Base-by-base conservation (phyloP, 2,888 invertebrate genomes). In the Halictus ligatus region DNA sequence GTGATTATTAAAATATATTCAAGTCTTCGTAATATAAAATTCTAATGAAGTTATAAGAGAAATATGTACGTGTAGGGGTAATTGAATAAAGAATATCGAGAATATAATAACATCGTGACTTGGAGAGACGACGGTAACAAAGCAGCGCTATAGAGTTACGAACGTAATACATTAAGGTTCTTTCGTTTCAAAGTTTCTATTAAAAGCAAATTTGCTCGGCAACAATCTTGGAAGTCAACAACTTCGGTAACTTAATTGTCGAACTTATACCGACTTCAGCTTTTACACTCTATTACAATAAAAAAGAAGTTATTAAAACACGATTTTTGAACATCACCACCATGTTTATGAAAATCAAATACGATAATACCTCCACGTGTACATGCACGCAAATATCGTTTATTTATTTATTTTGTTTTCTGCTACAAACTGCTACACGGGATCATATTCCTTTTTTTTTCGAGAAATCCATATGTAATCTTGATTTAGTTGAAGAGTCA, bases 151-250 rank as follows among this genome's bases (percentile, higher is more conserved):
- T 64, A 8, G 64, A 64, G 64, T 64, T 64, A 64, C 64, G 64
- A 64, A 64, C 64, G 64, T 64, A 64, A 64, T 64, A 29, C 29
- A 64, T 64, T 64, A 64, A 64, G 64, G 29, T 64, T 64, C 64
- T 64, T 64, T 64, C 29, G 29, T 64, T 29, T 18, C 8, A 29
- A 64, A 64, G 64, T 64, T 64, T 64, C 64, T 64, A 64, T 64
- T 64, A 64, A 64, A 64, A 64, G 64, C 18, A 64, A 64, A 64
- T 64, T 64, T 64, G 64, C 18, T 64, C 29, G 18, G 64, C 64
- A 64, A 29, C 64, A 29, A 64, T 64, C 64, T 64, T 29, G 29
- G 64, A 64, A 29, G 64, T 29, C 29, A 64, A 64, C 64, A 64
- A 64, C 64, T 64, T 29, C 29, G 3, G 29, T 29, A 64, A 29